Base-by-base conservation (phyloP, 2,888 invertebrate genomes). In the Epinotia nisella region DNA sequence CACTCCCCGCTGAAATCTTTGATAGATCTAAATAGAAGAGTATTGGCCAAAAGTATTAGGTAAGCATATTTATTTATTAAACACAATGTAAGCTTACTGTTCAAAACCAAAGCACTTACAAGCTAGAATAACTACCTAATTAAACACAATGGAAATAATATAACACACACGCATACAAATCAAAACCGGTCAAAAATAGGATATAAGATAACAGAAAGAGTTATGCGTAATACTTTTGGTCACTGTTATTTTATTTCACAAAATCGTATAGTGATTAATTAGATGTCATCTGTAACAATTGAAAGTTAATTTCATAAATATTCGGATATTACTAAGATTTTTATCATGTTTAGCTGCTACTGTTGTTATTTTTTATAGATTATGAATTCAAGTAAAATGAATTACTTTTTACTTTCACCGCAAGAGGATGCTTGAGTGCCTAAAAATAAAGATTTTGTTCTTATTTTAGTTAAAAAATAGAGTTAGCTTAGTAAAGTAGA, bases 1-100 rank as follows among this genome's bases (percentile, higher is more conserved):
- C 74, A 72, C 74, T 72, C 76, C 24, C 39, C 77, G 84, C 85
- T 85, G 78, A 85, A 81, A 84, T 75, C 82, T 78, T 75, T 77
- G 68, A 64, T 75, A 74, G 71, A 62, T 51, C 17, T 65, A 11
- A 39, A 10, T 10, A 17, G 7, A 35, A 15, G 4, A 49, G n/a
- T n/a, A n/a, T 13, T 49, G 49, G 49, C n/a, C 49, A 49, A 49
- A 49, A 49, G 49, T 45, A 45, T 45, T 45, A 45, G 15, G 15
- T n/a, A 49, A n/a, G n/a, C n/a, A n/a, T n/a, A n/a, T n/a, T n/a
- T n/a, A n/a, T n/a, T n/a, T n/a, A n/a, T n/a, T n/a, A n/a, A n/a
- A n/a, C n/a, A n/a, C n/a, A n/a, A n/a, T n/a, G n/a, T n/a, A n/a
- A n/a, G n/a, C n/a, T n/a, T n/a, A n/a, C n/a, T n/a, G n/a, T n/a